Base-by-base conservation (phyloP, 2,888 invertebrate species). In the Yponomeuta sedellus region DNA sequence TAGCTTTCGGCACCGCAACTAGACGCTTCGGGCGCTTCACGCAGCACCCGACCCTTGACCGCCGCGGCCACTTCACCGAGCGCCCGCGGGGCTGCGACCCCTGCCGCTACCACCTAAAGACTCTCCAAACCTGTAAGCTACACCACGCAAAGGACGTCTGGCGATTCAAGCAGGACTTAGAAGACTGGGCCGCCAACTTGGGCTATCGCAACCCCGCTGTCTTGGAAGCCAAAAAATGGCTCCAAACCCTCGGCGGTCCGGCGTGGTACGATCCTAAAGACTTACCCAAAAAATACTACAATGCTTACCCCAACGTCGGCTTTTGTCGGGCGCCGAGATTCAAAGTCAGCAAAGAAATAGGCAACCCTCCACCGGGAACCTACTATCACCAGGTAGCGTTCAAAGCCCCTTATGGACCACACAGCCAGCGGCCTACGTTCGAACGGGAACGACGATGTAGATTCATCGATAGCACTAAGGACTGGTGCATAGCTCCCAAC, bases 171-270 rank as follows among this genome's bases (percentile, higher is more conserved):
- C 79, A 69, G 11, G 86, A 87, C 68, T 71, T 88, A 16, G 89
- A 89, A 70, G 86, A 85, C 34, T 90, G 89, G 89, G 77, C 84
- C 1, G 73, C 72, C 69, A 86, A 90, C 70, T 78, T 90, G 52
- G 89, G 89, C 6, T 90, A 87, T 67, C 81, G 88, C 70, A 89
- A 90, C 68, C 83, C 83, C 72, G 75, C 75, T 67, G 68, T 88
- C 22, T 76, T 90, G 10, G 75, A 76, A 16, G 67, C 72, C 56
- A 75, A 82, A 44, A 73, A 61, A 65, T 86, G 86, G 84, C 73
- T 71, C 28, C 69, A 66, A n/a, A 76, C 82, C 1, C 61, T 85
- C 39, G 69, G 85, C 6, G 89, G 89, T 1, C 87, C 87, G 5
- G 86, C 86, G 19, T 88, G 88, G 89, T 79, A 82, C 52, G 71